A percentile compares a stretch with the other conserved stretches of the same genome.
Evolutionary conservation across 2,113 vertebrate species (phyloP).

Genomic region (Epinephelus lanceolatus): DNA sequence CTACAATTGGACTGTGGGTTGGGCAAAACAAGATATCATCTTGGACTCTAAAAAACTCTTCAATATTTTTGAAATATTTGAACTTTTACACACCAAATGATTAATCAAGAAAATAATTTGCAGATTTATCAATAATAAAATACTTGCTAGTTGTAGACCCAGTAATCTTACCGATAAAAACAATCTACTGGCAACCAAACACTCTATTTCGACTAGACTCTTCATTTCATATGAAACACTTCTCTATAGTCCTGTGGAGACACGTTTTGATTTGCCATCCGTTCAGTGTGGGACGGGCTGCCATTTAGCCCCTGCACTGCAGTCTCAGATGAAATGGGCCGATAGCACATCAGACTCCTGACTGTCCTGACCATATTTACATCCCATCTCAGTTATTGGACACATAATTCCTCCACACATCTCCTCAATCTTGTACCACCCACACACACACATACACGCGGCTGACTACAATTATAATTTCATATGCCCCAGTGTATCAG

Average conservation of each 20-base stretch:
- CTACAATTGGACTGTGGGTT: not conserved
- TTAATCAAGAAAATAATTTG: not conserved
- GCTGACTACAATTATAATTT: conserved; percentile 81
- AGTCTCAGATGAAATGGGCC: conserved; percentile 64
- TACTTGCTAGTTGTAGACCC: not conserved
- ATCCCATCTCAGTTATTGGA: conserved; percentile 71
- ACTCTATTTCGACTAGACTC: not conserved
- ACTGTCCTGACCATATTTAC: conserved; percentile 69
- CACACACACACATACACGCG: conserved; percentile 53
- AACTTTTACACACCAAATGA: not conserved
- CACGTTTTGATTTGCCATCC: conserved; percentile 61
- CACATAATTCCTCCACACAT: conserved; percentile 71
- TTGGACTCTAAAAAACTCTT: not conserved
- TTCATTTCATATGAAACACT: conserved; percentile 31
- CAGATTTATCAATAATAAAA: not conserved
- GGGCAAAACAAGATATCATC: not conserved
- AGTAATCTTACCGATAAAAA: not conserved
- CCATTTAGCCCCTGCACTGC: conserved; percentile 70
- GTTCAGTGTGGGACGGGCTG: conserved; percentile 52
- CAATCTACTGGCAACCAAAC: not conserved
- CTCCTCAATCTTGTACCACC: conserved; percentile 52
- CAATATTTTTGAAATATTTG: not conserved
- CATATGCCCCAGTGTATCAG: conserved; percentile 76
- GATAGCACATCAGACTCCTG: conserved; percentile 58
- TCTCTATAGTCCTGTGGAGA: conserved; percentile 37